phyloP scores from a whole-genome alignment of 2,888 invertebrate genomes.

The Acanthosepion lycidas region DNA sequence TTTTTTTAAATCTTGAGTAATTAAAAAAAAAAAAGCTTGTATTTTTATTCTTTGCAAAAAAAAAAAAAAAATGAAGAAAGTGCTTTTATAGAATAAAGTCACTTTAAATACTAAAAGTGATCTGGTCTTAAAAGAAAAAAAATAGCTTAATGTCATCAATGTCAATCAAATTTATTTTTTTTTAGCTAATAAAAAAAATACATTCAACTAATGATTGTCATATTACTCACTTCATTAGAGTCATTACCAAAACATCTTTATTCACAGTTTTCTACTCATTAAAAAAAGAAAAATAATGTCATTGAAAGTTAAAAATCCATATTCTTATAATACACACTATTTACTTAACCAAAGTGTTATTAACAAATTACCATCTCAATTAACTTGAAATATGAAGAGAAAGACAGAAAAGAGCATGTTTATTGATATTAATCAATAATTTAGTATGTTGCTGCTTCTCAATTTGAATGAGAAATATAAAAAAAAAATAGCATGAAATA shows the following conservation, averaged over 20 bases:
- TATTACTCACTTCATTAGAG: constrained; percentile 20
- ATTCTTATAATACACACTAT: not conserved
- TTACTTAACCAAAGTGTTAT: constrained; percentile 18
- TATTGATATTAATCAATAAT: constrained; percentile 3
- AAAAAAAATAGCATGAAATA: not conserved
- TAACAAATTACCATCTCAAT: not conserved
- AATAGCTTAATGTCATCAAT: not conserved
- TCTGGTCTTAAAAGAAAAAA: not conserved
- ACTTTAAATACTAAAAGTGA: not conserved
- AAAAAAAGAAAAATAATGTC: not conserved
- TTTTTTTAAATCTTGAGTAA: not conserved
- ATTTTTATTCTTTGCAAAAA: not conserved
- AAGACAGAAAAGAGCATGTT: not conserved
- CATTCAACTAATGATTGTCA: not conserved
- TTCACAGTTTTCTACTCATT: no score
- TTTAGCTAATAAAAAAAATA: not conserved
- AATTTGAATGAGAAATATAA: not conserved
- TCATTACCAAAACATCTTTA: not conserved
- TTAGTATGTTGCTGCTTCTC: not conserved
- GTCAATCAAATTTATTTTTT: not conserved
- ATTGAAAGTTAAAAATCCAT: not conserved
- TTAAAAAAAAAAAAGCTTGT: not conserved
- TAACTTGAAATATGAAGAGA: not conserved
- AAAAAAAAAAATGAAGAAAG: not conserved
- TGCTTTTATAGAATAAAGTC: not conserved